Percentiles rank a stretch among this genome's conserved stretches.
These are phyloP conservation scores for Gallinago jamesoni DNA, from an alignment of 2,113 vertebrate species.

Conservation along the genomic window DNA sequence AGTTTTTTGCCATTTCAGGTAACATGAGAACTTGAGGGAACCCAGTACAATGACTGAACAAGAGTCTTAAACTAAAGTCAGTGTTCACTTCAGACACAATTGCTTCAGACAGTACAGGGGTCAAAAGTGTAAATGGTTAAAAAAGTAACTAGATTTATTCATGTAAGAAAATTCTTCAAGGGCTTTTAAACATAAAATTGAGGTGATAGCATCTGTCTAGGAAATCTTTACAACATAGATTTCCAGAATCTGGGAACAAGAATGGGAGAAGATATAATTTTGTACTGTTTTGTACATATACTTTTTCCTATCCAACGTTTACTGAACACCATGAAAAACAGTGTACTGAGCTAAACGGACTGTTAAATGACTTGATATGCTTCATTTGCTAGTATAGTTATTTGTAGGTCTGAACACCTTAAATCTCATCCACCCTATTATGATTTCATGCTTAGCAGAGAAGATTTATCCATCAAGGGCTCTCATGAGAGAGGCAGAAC, in stretches of 20 bases:
- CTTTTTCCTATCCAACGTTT: neutral
- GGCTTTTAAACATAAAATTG: neutral
- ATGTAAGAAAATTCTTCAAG: neutral
- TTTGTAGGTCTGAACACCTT: neutral
- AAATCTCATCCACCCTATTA: neutral
- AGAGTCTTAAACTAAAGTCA: neutral
- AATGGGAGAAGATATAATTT: neutral
- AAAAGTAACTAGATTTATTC: neutral
- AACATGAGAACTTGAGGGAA: neutral
- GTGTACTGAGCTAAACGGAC: neutral
- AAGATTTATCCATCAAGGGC: neutral
- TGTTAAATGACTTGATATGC: neutral
- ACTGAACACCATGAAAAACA: neutral
- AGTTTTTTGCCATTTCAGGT: neutral
- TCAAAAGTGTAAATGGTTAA: neutral
- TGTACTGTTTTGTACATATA: neutral
- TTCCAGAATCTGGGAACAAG: neutral
- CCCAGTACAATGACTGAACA: neutral
- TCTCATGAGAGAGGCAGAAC: neutral
- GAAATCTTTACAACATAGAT: neutral
- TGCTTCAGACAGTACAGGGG: neutral
- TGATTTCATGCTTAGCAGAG: neutral
- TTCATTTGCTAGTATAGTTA: neutral
- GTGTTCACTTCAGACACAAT: neutral
- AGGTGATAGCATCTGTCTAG: neutral